phyloP scores from a whole-genome alignment of 2,113 vertebrate species.

The Furnarius figulus region DNA sequence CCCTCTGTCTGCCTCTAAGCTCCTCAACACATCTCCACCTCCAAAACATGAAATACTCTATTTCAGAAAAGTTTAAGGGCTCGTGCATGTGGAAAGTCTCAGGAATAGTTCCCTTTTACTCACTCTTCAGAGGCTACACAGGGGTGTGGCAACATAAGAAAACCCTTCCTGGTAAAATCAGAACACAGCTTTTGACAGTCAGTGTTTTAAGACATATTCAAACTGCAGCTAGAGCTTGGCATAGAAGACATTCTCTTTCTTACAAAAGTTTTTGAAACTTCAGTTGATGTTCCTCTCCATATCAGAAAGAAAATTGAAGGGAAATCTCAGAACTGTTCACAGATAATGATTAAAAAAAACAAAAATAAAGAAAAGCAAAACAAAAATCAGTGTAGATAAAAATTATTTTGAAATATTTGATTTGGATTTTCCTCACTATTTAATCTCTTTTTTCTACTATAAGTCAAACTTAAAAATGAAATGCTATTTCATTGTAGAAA shows the following conservation, averaged over 20 bases:
- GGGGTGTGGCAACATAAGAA: constrained; percentile 7
- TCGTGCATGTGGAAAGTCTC: not conserved
- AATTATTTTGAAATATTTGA: not conserved
- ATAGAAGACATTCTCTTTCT: constrained; percentile 3
- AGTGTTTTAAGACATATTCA: constrained; percentile 3
- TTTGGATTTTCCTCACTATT: not conserved
- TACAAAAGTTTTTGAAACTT: not conserved
- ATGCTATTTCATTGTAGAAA: not conserved
- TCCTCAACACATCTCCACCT: not conserved
- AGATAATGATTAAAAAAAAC: not conserved
- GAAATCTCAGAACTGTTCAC: not conserved
- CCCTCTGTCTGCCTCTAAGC: not conserved
- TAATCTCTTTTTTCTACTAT: not conserved
- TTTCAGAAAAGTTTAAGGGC: constrained; percentile 1
- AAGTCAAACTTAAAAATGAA: not conserved
- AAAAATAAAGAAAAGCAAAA: not conserved
- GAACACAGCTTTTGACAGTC: constrained; percentile 8
- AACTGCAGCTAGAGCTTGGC: not conserved
- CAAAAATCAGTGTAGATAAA: not conserved
- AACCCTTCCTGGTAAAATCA: not conserved
- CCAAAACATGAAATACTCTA: not conserved
- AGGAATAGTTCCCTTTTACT: constrained; percentile 11
- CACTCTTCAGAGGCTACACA: not conserved
- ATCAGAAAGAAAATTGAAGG: not conserved
- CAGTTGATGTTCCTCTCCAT: not conserved